Evolutionary conservation across 2,888 invertebrate species (phyloP).

Genomic region (Coleophora deauratella): DNA sequence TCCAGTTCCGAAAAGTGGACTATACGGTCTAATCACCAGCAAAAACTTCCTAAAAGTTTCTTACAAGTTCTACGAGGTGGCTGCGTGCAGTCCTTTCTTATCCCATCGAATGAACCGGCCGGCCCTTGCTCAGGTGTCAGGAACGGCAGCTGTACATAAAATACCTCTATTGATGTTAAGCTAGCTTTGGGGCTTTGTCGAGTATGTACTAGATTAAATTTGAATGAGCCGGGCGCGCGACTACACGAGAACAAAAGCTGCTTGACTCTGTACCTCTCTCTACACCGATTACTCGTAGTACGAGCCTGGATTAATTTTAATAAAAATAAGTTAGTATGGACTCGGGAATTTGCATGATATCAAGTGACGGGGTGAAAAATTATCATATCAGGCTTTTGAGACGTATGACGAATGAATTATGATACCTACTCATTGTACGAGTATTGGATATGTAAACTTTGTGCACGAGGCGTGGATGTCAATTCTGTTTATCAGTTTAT

Average conservation of each 20-base stretch:
- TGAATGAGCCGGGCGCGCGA: constrained; percentile 8
- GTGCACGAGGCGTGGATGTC: no score
- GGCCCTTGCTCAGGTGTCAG: constrained; percentile 26
- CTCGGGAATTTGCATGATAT: no score
- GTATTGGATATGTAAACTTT: no score
- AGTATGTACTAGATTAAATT: constrained; percentile 4
- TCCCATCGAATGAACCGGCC: constrained; percentile 1
- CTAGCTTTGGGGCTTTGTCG: constrained; percentile 9
- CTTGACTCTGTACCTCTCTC: neutral
- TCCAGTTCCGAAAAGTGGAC: constrained; percentile 18
- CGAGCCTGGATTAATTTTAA: constrained; percentile 1
- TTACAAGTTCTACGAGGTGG: constrained; percentile 22
- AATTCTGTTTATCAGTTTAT: no score
- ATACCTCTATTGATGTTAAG: constrained; percentile 22
- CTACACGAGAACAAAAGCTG: constrained; percentile 13
- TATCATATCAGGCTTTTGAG: no score
- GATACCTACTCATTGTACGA: no score
- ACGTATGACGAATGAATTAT: no score
- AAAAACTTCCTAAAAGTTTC: constrained; percentile 21
- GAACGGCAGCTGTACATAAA: constrained; percentile 28
- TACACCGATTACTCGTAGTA: constrained; percentile 3
- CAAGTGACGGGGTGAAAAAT: no score
- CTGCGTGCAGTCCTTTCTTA: constrained; percentile 26
- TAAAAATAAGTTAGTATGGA: no score
- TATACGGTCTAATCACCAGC: constrained; percentile 23